Base-by-base conservation (phyloP, 35 echinoderm and acorn worm species). In the Eucidaris tribuloides region DNA sequence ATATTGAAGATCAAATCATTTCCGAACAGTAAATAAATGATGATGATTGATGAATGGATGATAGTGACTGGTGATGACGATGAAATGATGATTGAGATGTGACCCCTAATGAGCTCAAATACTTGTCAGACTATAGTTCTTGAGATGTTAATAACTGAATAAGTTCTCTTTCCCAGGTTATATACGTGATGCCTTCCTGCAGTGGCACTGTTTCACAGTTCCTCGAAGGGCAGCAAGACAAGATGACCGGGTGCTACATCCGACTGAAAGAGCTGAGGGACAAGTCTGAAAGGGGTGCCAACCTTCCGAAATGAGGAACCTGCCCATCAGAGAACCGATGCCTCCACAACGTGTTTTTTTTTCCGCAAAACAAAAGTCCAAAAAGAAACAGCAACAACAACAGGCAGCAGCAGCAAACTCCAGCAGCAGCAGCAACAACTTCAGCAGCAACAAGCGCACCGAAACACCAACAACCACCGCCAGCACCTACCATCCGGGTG, bases 151-250 rank as follows among this genome's bases (percentile, higher is more conserved):
- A n/a, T n/a, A n/a, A n/a, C n/a, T n/a, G n/a, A n/a, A n/a, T n/a
- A n/a, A n/a, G n/a, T n/a, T n/a, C n/a, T n/a, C n/a, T n/a, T 86
- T 83, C 65, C 17, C 90, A 93, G 96, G 91, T 99, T 34, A 85
- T 99, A 36, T 99, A 86, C 83, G 96, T 99, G 28, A 99, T 99
- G 96, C 96, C 96, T 68, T 99, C 96, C 48, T 99, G 90, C 58
- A 93, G 96, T 99, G 96, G 90, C 66, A 54, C 90, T 31, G 93
- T 90, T 77, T 99, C 96, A 58, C 96, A 99, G 72, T 99, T 99
- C 45, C 96, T 91, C n/a, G n/a, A n/a, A n/a, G 79, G 96, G 78
- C 90, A 90, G 74, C 86, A 89, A 76, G 96, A 99, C 76, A 99
- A 99, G 87, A 91, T 99, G 33, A 74, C 85, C n/a, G n/a, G n/a